phyloP scores from a whole-genome alignment of 2,113 vertebrate species.

The Malurus cyaneus region DNA sequence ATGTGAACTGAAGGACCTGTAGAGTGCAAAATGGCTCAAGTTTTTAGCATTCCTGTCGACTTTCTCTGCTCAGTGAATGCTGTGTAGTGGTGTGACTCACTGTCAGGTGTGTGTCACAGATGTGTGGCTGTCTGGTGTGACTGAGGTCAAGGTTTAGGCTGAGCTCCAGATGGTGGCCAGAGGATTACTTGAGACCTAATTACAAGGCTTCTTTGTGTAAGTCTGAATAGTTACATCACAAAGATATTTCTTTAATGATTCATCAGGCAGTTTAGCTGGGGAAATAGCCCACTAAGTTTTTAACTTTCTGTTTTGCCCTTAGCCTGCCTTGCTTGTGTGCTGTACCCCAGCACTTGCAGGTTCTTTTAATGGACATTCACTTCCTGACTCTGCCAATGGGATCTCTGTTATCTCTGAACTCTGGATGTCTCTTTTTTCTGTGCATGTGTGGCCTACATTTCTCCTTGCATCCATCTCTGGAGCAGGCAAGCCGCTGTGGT shows the following conservation, averaged over 20 bases:
- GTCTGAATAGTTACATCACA: constrained; percentile 34
- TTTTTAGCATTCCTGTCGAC: neutral
- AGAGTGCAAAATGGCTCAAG: neutral
- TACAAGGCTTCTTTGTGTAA: constrained; percentile 6
- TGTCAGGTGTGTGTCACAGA: neutral
- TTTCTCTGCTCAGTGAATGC: neutral
- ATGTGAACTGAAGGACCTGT: neutral
- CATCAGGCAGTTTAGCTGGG: neutral
- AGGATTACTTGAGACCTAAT: constrained; percentile 34
- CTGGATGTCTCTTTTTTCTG: neutral
- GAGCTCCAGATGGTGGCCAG: constrained; percentile 46
- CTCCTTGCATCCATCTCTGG: neutral
- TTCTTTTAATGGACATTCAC: neutral
- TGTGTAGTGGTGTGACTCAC: neutral
- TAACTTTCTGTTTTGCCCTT: neutral
- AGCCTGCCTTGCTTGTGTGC: neutral
- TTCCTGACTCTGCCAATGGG: neutral
- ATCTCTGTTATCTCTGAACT: neutral
- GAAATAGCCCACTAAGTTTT: neutral
- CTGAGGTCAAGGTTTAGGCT: constrained; percentile 8
- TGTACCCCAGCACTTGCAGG: neutral
- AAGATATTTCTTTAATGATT: constrained; percentile 21
- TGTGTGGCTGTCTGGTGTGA: neutral
- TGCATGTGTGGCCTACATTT: neutral
- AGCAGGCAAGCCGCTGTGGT: neutral